A percentile compares a stretch with the other conserved stretches of the same genome.
Conservation (phyloP, 2,797 vertebrate species). For the Austrolebias charrua region DNA sequence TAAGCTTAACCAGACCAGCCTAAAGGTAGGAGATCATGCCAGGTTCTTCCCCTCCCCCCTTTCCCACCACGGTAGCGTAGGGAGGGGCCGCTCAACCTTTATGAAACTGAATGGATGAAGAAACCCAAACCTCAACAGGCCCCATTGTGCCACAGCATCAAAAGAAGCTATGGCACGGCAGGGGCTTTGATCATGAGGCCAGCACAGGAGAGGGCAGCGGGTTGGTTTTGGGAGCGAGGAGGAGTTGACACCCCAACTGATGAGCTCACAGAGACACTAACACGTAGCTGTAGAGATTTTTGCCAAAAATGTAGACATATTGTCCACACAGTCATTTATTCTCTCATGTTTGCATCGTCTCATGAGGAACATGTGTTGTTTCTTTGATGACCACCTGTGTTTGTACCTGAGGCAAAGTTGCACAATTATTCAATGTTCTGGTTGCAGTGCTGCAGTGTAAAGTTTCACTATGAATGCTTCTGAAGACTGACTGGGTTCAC, state of each 20-base stretch:
- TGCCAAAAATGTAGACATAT: constrained; percentile 25
- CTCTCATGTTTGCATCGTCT: constrained; percentile 27
- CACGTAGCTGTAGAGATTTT: constrained; percentile 58
- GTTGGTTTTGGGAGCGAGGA: constrained; percentile 29
- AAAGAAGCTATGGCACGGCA: constrained; percentile 60
- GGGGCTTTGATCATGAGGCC: constrained; percentile 73
- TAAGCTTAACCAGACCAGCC: constrained; percentile 31
- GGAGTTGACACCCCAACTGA: constrained; percentile 37
- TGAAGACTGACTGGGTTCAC: constrained; percentile 23
- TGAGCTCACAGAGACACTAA: constrained; percentile 54
- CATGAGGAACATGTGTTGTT: constrained; percentile 30
- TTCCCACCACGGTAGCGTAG: constrained; percentile 19
- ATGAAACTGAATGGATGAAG: constrained; percentile 61
- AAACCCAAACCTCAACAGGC: constrained; percentile 72
- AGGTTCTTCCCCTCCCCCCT: constrained; percentile 19
- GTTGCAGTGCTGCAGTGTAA: constrained; percentile 30
- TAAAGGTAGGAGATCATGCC: constrained; percentile 35
- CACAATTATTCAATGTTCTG: constrained; percentile 38
- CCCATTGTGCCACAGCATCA: constrained; percentile 72
- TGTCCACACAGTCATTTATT: constrained; percentile 27
- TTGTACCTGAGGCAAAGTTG: constrained; percentile 61
- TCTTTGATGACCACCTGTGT: constrained; percentile 65
- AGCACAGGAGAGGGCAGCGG: constrained; percentile 42
- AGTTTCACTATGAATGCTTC: constrained; percentile 47
- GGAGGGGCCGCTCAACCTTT: constrained; percentile 49